Base-by-base conservation (phyloP, 2,797 vertebrate genomes). In the Loris lydekkerianus region DNA sequence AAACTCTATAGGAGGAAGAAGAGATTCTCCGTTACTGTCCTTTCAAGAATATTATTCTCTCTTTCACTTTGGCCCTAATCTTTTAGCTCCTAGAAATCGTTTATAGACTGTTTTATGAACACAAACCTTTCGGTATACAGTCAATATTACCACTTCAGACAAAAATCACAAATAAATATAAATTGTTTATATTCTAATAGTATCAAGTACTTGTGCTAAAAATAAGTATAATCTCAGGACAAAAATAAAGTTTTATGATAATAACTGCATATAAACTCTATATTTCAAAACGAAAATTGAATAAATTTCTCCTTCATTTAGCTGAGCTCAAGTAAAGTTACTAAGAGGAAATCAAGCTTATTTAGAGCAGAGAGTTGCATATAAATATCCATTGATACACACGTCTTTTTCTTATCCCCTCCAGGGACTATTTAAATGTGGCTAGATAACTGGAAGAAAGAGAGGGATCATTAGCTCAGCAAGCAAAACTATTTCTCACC, bases 281-380 rank as follows among this genome's bases (percentile, higher is more conserved):
- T 17, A 94, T 94, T 95, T 96, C 84, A 77, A 93, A 91, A 85
- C 86, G 78, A 61, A 94, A 84, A 94, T 58, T 73, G 60, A 78
- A 58, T 86, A 67, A 13, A 92, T 73, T 80, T 84, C 70, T 84
- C 46, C 21, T 95, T 96, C 49, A 67, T 81, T 91, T 93, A 18
- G n/a, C 72, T 86, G 76, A 96, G 40, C 17, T 89, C 15, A 29
- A 58, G 83, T 93, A 67, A 96, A 85, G 46, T 58, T 78, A 76
- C 40, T 67, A 23, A 91, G 37, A 60, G 25, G 75, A 86, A 9
- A 65, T 60, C 40, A 56, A 76, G 67, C 69, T 77, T 73, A 84
- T 92, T 85, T 58, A 63, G 31, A 77, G 43, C 83, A 87, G 18
- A 86, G 56, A 73, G 2, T 73, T 89, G 1, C 21, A 27, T 29